A percentile compares a stretch with the other conserved stretches of the same genome.
Conservation (phyloP, 2,113 vertebrate genomes). For the Neogobius melanostomus region DNA sequence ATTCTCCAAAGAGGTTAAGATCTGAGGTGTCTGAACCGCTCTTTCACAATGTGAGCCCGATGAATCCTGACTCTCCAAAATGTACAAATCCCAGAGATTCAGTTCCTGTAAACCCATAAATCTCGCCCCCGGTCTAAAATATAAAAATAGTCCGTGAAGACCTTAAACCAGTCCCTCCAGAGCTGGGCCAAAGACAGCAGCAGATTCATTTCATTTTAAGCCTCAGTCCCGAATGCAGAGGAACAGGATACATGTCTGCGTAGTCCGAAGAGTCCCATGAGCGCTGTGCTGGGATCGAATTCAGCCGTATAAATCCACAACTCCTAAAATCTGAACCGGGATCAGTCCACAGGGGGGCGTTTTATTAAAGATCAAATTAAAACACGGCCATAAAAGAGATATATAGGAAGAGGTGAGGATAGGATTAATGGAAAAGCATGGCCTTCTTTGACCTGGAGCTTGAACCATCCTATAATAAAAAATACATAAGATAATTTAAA, state of each 20-base stretch:
- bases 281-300: constrained; percentile 49
- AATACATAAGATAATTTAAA: too few relatives aligned
- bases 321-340: constrained; percentile 65
- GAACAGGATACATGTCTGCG: constrained; percentile 44
- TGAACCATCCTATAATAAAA: too few relatives aligned
- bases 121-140: not conserved
- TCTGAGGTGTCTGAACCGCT: too few relatives aligned
- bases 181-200: constrained; percentile 28
- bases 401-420: not conserved
- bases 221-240: constrained; percentile 25
- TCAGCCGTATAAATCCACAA: constrained; percentile 56
- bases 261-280: constrained; percentile 54
- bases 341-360: constrained; percentile 61
- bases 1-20: too few relatives aligned
- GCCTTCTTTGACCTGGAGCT: too few relatives aligned
- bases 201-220: constrained; percentile 32
- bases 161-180: not conserved
- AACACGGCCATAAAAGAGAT: constrained; percentile 59
- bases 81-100: too few relatives aligned
- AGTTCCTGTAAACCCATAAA: too few relatives aligned
- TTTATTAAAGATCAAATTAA: constrained; percentile 73
- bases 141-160: not conserved
- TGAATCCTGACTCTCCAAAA: too few relatives aligned
- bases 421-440: not conserved
- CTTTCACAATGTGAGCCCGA: too few relatives aligned